phyloP scores from a whole-genome alignment of 2,888 invertebrate species.

The Drosophila ustulata region DNA sequence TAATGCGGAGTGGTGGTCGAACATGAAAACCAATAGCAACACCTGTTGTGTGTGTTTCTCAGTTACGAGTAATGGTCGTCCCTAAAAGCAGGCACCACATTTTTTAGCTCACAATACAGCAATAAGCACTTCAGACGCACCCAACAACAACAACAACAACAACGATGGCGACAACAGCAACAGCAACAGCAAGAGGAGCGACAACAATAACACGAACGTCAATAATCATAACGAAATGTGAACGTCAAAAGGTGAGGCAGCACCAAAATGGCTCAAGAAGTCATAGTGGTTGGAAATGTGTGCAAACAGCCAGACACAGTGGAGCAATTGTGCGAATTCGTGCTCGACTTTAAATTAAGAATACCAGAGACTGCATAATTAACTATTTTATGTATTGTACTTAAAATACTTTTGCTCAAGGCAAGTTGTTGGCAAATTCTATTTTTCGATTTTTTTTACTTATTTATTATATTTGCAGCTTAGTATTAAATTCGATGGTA shows the following conservation, averaged over 20 bases:
- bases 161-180: conserved; percentile 10
- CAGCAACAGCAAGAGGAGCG: not conserved
- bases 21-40: conserved; percentile 35
- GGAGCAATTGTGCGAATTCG: not conserved
- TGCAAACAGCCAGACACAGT: conserved; percentile 22
- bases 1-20: conserved; percentile 5
- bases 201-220: conserved; percentile 56
- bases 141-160: conserved; percentile 34
- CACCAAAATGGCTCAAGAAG: conserved; percentile 32
- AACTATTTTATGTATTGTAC: no score
- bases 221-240: conserved; percentile 75
- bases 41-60: conserved; percentile 59
- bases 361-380: no score
- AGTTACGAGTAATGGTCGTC: conserved; percentile 26
- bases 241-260: conserved; percentile 27
- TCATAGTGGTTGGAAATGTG: conserved; percentile 27
- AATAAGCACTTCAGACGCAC: conserved; percentile 60
- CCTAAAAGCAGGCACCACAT: conserved; percentile 57
- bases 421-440: no score
- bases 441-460: no score
- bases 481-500: no score
- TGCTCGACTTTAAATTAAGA: not conserved
- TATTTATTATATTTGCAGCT: no score
- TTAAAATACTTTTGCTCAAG: no score
- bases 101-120: conserved; percentile 56